Evolutionary conservation across 2,113 vertebrate species (phyloP), one percentile per base, ranked within the genome.

Genomic region (Lophius piscatorius): DNA sequence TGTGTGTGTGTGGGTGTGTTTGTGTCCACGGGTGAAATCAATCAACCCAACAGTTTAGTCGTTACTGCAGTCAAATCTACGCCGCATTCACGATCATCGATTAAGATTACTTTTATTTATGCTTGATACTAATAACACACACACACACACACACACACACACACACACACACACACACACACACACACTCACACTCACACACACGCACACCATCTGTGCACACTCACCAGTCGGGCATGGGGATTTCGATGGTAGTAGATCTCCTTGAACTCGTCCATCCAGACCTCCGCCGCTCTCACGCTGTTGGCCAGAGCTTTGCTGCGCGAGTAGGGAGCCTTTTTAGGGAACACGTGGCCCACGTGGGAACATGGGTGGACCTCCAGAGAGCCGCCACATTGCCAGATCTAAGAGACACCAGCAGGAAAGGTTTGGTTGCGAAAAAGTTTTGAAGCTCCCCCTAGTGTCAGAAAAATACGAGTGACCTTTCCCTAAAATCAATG

Each of bases 301-400:
- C 94, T 94, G 87, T 99, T 99, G 48, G 96, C 94, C 90, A 99
- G 73, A n/a, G 96, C 96, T 81, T 97, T 98, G 78, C 76, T 91
- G 20, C 97, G 93, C 0, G 95, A 94, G 86, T 99, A 99, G 0
- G 97, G 97, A 48, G 97, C 96, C 91, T 93, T 95, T 62, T 94
- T 98, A 12, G 97, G 97, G 79, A 98, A 99, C 44, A 99, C 84
- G 0, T 99, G 97, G 35, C 97, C 97, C 38, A 98, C 97, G 0
- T 99, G 97, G 34, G 97, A 99, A 84, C 97, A 99, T 0, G 97
- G 97, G 82, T 98, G 97, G 69, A 94, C 83, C 88, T 99, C 97
- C 80, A 99, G 92, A 70, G 88, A 95, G 61, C 97, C 97, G 24
- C 97, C 96, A 39, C 97, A 99, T 70, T 98, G 97, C 97, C 97